phyloP scores from a whole-genome alignment of 2,797 vertebrate species.

The Hippocampus kuda region DNA sequence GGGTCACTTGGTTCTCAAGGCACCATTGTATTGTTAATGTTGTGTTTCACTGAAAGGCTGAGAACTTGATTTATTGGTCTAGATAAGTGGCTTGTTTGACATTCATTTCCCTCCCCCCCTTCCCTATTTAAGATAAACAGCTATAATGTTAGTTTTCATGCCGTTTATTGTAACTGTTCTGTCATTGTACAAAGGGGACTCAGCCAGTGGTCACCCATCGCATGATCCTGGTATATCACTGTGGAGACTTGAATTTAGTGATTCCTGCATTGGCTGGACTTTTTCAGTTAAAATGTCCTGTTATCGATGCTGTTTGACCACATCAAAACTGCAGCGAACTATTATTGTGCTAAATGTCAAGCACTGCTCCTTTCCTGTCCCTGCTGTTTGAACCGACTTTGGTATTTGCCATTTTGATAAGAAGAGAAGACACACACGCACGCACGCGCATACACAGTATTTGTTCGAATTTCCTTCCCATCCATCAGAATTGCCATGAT shows the following conservation, averaged over 20 bases:
- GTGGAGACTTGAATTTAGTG: neutral
- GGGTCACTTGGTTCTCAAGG: too few species aligned
- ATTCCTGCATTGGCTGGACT: neutral
- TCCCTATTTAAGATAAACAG: neutral
- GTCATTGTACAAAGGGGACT: neutral
- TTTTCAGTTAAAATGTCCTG: conserved; percentile 41
- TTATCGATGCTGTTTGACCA: conserved; percentile 20
- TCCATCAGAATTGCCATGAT: neutral
- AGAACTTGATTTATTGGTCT: neutral
- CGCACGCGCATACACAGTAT: neutral
- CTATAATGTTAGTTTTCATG: neutral
- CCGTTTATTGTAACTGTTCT: neutral
- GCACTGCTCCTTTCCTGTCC: conserved; percentile 30
- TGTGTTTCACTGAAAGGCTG: neutral
- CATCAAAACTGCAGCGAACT: conserved; percentile 27
- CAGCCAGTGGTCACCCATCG: neutral
- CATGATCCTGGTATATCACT: neutral
- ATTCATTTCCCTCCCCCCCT: neutral
- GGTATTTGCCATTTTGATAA: conserved; percentile 50
- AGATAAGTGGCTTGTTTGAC: neutral
- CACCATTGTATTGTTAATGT: neutral
- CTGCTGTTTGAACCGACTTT: conserved; percentile 35
- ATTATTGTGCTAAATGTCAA: conserved; percentile 54
- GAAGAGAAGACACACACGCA: conserved; percentile 28
- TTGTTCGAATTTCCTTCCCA: neutral